Percentiles rank a stretch among this genome's conserved stretches.
phyloP scores from a whole-genome alignment of 1,140 invertebrate species.

The Trichoplusia ni region DNA sequence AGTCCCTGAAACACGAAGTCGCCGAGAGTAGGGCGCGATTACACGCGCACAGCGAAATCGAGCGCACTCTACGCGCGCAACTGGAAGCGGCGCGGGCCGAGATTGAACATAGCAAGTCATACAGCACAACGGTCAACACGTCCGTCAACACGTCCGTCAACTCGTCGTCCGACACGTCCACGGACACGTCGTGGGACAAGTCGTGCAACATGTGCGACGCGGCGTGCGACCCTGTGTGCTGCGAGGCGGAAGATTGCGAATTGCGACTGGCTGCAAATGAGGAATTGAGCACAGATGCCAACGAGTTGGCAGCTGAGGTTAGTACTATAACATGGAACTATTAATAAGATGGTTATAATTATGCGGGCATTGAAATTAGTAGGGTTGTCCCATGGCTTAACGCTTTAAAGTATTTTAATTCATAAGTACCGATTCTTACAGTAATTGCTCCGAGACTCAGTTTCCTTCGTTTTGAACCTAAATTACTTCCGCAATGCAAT shows the following conservation, averaged over 20 bases:
- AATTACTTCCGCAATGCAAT: too few species aligned
- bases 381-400: too few species aligned
- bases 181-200: constrained; percentile 34
- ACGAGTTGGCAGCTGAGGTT: constrained; percentile 75
- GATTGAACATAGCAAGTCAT: constrained; percentile 40
- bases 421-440: too few species aligned
- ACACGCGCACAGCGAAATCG: constrained; percentile 71
- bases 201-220: constrained; percentile 43
- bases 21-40: constrained; percentile 68
- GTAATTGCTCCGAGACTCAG: too few species aligned
- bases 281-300: constrained; percentile 72
- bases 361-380: constrained; percentile 3
- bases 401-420: too few species aligned
- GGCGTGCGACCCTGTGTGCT: constrained; percentile 69
- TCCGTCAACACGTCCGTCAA: constrained; percentile 29
- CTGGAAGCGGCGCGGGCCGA: constrained; percentile 69
- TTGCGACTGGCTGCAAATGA: constrained; percentile 60
- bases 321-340: constrained; percentile 21
- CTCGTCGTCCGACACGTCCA: constrained; percentile 31
- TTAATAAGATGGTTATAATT: neutral
- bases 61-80: constrained; percentile 70
- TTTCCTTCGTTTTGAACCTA: too few species aligned
- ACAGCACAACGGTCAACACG: constrained; percentile 2
- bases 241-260: constrained; percentile 62
- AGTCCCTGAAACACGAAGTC: constrained; percentile 75